Evolutionary conservation across 2,888 invertebrate species (phyloP), one percentile per base, ranked within the genome.

Genomic region (Baccha elongata): DNA sequence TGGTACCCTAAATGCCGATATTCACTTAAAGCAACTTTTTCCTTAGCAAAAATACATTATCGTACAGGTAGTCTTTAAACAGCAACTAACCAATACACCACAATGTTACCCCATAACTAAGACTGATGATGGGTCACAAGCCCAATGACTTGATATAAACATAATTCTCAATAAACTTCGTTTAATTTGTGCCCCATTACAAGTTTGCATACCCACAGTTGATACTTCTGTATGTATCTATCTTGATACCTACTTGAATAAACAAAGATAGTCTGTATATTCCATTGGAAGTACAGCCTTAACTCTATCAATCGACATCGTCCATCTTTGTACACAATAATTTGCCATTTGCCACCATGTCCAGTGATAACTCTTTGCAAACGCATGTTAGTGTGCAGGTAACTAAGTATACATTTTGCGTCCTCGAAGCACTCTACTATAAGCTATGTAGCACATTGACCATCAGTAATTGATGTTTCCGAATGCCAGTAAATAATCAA

Each of bases 401-500:
- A 37, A 13, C 13, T 26, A 3, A 3, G 0, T 4, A 1, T 15
- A 17, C 23, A 2, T 13, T 23, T 37, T 10, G 15, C 40, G 55
- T 58, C 55, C 55, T 40, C 40, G 11, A 40, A 29, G 17, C 11
- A 13, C 21, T 23, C 19, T 37, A 23, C 21, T 37, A 4, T 17
- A 29, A 50, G 26, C 55, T 50, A 55, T 64, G 53, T 32, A 40
- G 52, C 52, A 44, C 52, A 62, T 60, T 75, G 69, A 50, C 65
- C 75, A 69, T n/a, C 60, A 86, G 86, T 89, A 89, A 89, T 89
- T 89, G 89, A 89, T 89, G 89, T 89, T 88, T 88, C 88, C 89
- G 88, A 89, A 87, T 89, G 89, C 88, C 89, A 89, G 89, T 89
- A 89, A 89, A 89, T 89, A 89, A 89, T 89, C 89, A 89, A 89